Percentiles rank a stretch among this genome's conserved stretches.
These are phyloP conservation scores for Aplysina aerophoba DNA, from an alignment of 37 sponge, comb jelly and placozoan genomes.

Conservation along the genomic window DNA sequence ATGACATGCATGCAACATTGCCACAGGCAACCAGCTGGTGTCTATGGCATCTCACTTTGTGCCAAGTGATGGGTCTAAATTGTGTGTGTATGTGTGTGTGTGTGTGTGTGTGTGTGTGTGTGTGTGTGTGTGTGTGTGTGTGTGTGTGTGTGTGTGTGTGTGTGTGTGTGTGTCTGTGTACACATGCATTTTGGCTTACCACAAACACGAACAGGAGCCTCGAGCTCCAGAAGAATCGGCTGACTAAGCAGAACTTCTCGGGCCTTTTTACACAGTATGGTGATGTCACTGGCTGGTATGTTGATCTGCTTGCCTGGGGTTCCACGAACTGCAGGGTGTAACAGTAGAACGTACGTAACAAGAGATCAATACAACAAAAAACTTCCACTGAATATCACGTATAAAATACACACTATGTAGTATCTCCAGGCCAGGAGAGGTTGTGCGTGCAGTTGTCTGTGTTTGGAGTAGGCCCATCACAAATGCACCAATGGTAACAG, in stretches of 20 bases:
- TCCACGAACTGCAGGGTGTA: conserved; percentile 59
- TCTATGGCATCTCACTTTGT: no score
- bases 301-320: conserved; percentile 93
- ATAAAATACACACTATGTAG: no score
- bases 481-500: no score
- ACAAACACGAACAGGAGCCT: conserved; percentile 90
- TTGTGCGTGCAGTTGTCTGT: no score
- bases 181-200: neutral
- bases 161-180: conserved; percentile 3
- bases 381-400: no score
- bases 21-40: no score
- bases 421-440: no score
- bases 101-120: neutral
- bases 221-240: conserved; percentile 90
- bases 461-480: no score
- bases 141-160: conserved; percentile 8
- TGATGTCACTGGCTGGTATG: conserved; percentile 77
- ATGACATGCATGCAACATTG: no score
- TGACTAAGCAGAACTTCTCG: conserved; percentile 90
- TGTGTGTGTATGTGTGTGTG: neutral
- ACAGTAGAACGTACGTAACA: neutral
- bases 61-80: no score
- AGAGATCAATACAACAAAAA: neutral
- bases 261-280: conserved; percentile 81
- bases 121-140: neutral